A percentile compares a stretch with the other conserved stretches of the same genome.
phyloP scores from a whole-genome alignment of 2,113 vertebrate genomes.

The Amphiprion ocellaris region DNA sequence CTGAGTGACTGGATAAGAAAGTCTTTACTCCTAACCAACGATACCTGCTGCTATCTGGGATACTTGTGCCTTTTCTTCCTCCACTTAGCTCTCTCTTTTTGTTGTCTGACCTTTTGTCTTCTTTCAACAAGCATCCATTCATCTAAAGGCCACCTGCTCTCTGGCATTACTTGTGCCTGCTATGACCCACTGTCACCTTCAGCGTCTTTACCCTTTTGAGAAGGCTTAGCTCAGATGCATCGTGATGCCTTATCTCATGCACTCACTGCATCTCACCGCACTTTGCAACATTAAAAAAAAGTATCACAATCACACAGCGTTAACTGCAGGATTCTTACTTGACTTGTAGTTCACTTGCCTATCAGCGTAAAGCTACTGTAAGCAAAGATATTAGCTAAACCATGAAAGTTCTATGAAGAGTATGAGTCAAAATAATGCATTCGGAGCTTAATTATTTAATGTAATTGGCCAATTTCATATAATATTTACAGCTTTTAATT shows the following conservation, averaged over 20 bases:
- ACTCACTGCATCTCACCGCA: neutral
- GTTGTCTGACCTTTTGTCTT: slow-evolving; percentile 27
- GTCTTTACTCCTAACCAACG: slow-evolving; percentile 8
- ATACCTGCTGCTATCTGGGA: slow-evolving; percentile 1
- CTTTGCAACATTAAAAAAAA: neutral
- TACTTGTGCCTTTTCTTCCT: neutral
- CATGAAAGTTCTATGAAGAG: too few species aligned
- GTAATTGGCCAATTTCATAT: too few species aligned
- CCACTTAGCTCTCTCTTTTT: slow-evolving; percentile 21
- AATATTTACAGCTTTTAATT: too few species aligned
- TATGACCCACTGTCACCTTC: neutral
- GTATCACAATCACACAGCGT: neutral
- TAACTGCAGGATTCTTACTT: neutral
- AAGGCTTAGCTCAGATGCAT: slow-evolving; percentile 25
- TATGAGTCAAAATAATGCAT: too few species aligned
- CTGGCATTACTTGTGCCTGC: slow-evolving; percentile 10
- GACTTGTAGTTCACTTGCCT: too few species aligned
- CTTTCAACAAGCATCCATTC: slow-evolving; percentile 41
- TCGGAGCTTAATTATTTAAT: too few species aligned
- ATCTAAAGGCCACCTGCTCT: slow-evolving; percentile 35
- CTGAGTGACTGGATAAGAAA: neutral
- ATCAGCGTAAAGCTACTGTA: neutral
- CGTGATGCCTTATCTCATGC: neutral
- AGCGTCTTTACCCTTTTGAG: slow-evolving; percentile 9
- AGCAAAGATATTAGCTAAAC: too few species aligned